phyloP scores from a whole-genome alignment of 2,113 vertebrate genomes.

The Gymnarchus niloticus region DNA sequence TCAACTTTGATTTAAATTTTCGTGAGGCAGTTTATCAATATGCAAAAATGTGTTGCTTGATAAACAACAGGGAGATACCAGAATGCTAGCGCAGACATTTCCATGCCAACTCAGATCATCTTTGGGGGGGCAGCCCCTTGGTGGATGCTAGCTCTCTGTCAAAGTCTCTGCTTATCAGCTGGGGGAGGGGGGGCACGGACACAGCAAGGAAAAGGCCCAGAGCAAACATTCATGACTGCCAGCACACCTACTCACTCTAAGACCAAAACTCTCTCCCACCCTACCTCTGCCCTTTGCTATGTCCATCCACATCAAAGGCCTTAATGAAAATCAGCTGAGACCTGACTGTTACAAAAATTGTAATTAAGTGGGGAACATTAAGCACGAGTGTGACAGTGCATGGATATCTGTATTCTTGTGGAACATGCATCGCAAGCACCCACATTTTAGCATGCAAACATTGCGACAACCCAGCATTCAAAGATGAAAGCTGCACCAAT shows the following conservation, averaged over 20 bases:
- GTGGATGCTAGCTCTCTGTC: not conserved
- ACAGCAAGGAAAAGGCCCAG: not conserved
- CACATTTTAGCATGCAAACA: not conserved
- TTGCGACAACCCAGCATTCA: not conserved
- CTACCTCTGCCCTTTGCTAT: not conserved
- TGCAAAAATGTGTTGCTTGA: not conserved
- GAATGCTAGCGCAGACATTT: not conserved
- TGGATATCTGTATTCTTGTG: not conserved
- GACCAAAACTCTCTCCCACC: not conserved
- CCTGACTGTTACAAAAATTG: not conserved
- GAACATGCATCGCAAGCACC: not conserved
- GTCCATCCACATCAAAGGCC: not conserved
- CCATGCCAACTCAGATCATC: not conserved
- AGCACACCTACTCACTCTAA: not conserved
- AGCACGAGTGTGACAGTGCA: not conserved
- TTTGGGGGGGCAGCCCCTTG: not conserved
- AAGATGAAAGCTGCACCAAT: constrained; percentile 1
- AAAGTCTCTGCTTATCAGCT: not conserved
- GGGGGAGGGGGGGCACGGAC: not conserved
- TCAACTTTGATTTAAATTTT: not conserved
- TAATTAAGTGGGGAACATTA: not conserved
- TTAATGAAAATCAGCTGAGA: not conserved
- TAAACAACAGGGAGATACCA: not conserved
- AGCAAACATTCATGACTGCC: not conserved
- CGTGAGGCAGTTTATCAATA: not conserved